Conservation (phyloP, 2,888 invertebrate genomes). For the Panorpa germanica region DNA sequence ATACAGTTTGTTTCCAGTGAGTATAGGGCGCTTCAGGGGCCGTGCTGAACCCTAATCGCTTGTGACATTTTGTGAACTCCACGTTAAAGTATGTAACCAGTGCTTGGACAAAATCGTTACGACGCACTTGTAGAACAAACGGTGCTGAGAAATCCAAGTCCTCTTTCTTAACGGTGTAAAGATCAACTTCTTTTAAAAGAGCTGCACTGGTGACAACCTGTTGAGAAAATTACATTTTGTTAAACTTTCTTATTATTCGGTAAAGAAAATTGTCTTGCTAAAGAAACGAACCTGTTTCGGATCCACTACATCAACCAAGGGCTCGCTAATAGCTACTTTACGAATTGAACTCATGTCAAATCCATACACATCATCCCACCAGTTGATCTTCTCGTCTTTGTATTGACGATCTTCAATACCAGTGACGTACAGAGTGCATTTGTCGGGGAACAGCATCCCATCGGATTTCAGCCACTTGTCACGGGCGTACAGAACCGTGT, state of each 20-base stretch:
- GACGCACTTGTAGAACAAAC: constrained; percentile 60
- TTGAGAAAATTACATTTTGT: constrained; percentile 12
- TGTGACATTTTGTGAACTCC: constrained; percentile 99
- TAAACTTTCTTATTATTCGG: constrained; percentile 1
- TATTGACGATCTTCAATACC: constrained; percentile 95
- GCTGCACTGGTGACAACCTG: constrained; percentile 88
- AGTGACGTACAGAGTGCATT: constrained; percentile 86
- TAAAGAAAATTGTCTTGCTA: constrained; percentile 5
- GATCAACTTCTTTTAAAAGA: constrained; percentile 91
- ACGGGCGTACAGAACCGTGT: constrained; percentile 93
- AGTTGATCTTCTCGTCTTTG: constrained; percentile 99
- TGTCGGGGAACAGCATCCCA: constrained; percentile 86
- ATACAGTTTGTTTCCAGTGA: constrained; percentile 95
- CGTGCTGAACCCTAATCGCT: constrained; percentile 94
- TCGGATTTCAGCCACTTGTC: constrained; percentile 92
- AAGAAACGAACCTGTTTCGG: constrained; percentile 57
- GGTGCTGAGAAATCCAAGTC: constrained; percentile 86
- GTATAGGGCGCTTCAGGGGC: constrained; percentile 96
- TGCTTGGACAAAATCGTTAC: constrained; percentile 95
- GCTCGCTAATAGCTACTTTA: constrained; percentile 95
- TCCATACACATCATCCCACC: constrained; percentile 99
- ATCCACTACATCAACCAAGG: constrained; percentile 96
- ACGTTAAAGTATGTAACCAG: constrained; percentile 98
- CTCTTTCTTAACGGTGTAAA: constrained; percentile 91
- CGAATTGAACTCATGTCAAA: constrained; percentile 99